A percentile compares a stretch with the other conserved stretches of the same genome.
Evolutionary conservation across 2,888 invertebrate genomes (phyloP).

Genomic region (Diplolepis rosae): DNA sequence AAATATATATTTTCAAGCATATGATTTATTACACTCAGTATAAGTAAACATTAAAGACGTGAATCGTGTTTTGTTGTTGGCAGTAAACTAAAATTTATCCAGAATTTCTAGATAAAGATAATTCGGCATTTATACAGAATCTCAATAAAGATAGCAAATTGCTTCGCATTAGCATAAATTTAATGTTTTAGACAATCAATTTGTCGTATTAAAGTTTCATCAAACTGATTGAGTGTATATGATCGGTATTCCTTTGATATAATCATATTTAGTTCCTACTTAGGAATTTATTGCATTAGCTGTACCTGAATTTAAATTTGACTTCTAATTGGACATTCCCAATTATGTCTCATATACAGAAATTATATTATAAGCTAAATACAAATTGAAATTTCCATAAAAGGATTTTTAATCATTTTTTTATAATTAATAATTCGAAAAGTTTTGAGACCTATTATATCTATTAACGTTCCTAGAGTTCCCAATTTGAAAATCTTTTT

Average conservation of each 20-base stretch:
- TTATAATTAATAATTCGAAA: too few relatives aligned
- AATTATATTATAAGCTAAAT: too few relatives aligned
- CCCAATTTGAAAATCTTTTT: too few relatives aligned
- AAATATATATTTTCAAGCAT: background rate
- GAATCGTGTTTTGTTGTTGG: background rate
- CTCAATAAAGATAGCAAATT: background rate
- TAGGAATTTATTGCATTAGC: too few relatives aligned
- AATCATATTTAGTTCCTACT: too few relatives aligned
- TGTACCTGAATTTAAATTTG: too few relatives aligned
- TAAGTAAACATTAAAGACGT: background rate
- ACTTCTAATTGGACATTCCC: too few relatives aligned
- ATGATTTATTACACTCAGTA: background rate
- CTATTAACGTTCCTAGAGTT: too few relatives aligned
- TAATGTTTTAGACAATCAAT: background rate
- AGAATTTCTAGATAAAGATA: background rate
- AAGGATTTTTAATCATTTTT: too few relatives aligned
- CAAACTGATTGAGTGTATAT: background rate
- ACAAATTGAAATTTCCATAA: too few relatives aligned
- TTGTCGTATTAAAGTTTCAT: background rate
- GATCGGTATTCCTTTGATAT: background rate
- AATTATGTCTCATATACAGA: background rate
- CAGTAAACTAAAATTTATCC: background rate
- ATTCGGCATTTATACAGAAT: background rate
- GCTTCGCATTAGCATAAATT: background rate
- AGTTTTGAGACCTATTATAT: too few relatives aligned